These are phyloP conservation scores for Bombylius major DNA, from an alignment of 2,888 invertebrate genomes.

Conservation along the genomic window DNA sequence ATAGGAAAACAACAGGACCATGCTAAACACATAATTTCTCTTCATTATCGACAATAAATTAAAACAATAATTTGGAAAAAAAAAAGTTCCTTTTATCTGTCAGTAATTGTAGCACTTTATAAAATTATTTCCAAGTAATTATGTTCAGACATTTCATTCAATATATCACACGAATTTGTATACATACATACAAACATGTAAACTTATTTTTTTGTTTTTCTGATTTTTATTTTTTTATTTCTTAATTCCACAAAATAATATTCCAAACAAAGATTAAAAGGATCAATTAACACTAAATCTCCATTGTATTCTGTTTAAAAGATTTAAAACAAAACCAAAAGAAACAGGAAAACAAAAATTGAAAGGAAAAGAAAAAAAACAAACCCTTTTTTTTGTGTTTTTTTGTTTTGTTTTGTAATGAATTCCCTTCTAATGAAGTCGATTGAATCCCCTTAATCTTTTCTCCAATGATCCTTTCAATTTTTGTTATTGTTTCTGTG, in stretches of 20 bases:
- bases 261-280: neutral
- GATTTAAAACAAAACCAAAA: neutral
- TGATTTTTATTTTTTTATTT: neutral
- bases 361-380: no score
- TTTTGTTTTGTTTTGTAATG: neutral
- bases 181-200: no score
- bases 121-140: neutral
- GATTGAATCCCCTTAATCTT: conserved; percentile 1
- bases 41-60: no score
- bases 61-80: no score
- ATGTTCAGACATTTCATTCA: neutral
- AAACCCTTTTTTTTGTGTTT: neutral
- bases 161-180: no score
- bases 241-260: neutral
- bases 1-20: no score
- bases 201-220: no score
- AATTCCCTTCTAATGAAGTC: conserved; percentile 1
- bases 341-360: no score
- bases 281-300: conserved; percentile 5
- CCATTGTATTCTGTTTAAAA: neutral
- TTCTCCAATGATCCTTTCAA: neutral
- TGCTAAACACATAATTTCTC: no score
- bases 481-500: no score
- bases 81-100: no score
- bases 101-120: neutral